phyloP scores from a whole-genome alignment of 23 tunicate genomes.

The Trididemnum clinides region DNA sequence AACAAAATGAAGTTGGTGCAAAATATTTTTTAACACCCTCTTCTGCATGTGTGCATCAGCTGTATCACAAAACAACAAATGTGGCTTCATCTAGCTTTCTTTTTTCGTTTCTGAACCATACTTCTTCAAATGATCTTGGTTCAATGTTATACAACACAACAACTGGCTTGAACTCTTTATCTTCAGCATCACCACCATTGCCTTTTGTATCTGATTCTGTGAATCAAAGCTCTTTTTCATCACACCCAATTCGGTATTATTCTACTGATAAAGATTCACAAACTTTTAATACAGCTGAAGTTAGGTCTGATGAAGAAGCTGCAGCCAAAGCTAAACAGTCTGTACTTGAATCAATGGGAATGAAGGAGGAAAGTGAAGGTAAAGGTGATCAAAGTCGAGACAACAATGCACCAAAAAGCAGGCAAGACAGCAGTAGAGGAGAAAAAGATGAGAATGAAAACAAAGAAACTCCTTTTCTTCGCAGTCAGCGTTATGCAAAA shows the following conservation, averaged over 20 bases:
- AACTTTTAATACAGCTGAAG: neutral
- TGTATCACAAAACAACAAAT: neutral
- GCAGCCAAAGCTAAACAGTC: neutral
- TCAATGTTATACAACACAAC: too few species aligned
- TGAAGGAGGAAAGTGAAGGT: neutral
- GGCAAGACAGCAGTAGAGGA: neutral
- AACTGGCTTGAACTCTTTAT: too few species aligned
- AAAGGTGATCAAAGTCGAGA: neutral
- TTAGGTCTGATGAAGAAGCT: neutral
- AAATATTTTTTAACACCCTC: neutral
- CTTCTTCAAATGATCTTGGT: too few species aligned
- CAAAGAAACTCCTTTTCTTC: constrained; percentile 63
- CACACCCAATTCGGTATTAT: neutral
- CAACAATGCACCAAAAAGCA: neutral
- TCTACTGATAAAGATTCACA: neutral
- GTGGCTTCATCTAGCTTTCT: too few species aligned
- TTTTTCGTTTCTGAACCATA: too few species aligned
- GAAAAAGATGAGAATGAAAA: neutral
- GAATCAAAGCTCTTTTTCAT: too few species aligned
- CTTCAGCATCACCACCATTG: too few species aligned
- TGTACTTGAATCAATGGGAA: constrained; percentile 9
- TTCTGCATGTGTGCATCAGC: neutral
- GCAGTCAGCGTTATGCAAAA: constrained; percentile 80
- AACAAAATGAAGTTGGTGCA: neutral
- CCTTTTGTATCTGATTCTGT: too few species aligned